Conservation (phyloP, 2,113 vertebrate species). For the Ibidorhyncha struthersii region DNA sequence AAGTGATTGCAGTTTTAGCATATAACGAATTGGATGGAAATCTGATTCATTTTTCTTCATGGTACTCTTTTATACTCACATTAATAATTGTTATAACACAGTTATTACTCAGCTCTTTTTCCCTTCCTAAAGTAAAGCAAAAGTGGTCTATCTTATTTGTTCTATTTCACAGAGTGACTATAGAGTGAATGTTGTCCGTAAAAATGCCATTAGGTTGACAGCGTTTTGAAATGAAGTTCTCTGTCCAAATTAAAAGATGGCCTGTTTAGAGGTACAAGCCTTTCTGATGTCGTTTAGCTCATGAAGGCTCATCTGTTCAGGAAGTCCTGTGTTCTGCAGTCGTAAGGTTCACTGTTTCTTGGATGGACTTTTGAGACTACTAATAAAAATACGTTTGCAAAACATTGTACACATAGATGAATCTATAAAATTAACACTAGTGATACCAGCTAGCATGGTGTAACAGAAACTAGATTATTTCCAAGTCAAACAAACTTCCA, state of each 20-base stretch:
- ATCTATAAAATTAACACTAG: not conserved
- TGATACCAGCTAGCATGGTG: fast-evolving
- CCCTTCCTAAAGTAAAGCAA: not conserved
- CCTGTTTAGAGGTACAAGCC: not conserved
- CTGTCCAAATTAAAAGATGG: not conserved
- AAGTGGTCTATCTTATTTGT: not conserved
- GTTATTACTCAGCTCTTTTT: not conserved
- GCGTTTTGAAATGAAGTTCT: not conserved
- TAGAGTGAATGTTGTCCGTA: not conserved
- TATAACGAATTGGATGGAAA: not conserved
- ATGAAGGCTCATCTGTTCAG: not conserved
- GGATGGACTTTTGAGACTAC: not conserved
- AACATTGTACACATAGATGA: not conserved
- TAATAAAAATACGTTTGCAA: not conserved
- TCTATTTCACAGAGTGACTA: not conserved
- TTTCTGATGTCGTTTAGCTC: not conserved
- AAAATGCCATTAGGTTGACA: not conserved
- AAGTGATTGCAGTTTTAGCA: not conserved
- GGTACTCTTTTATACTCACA: not conserved
- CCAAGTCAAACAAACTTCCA: not conserved
- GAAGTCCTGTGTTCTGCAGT: not conserved
- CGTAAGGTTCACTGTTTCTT: not conserved
- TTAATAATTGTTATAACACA: not conserved
- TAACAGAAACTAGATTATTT: not conserved
- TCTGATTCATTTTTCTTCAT: not conserved